Evolutionary conservation across 1,140 invertebrate species (phyloP), one percentile per base, ranked within the genome.

Genomic region (Sminthurinus signatus): DNA sequence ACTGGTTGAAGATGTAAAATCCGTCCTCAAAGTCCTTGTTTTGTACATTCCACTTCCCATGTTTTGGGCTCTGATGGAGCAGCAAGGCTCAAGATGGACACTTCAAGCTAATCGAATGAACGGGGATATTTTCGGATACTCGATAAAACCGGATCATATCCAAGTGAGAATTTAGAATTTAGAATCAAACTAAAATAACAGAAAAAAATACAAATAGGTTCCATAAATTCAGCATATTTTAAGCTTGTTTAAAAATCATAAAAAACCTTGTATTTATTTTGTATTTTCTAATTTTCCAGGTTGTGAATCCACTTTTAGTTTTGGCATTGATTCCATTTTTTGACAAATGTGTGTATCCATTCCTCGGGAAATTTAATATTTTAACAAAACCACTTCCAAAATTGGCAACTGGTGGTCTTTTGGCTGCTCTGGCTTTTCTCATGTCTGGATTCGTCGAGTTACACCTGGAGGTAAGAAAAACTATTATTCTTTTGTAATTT

Each of bases 61-160:
- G 2, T 96, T 93, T 75, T 96, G 93, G 93, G 85, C 92, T 0
- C 77, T 97, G 0, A 86, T 86, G 72, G 88, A 91, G 75, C 89
- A 91, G 75, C 85, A 90, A 80, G 54, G 54, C 19, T 96, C 93
- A 0, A 82, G 88, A 52, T 98, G 95, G 95, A 95, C 92, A 0
- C 84, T 96, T 60, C 94, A 98, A 82, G 94, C 93, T 10, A 85
- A 85, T 0, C 81, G 86, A 68, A 93, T 98, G 90, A 80, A 93
- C 74, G 91, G 94, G 19, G 74, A 96, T 3, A 81, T 84, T 0
- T 81, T 80, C 31, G 32, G 31, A 60, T 81, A 81, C 23, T 78
- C 80, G 0, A 78, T 96, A 12, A 84, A 91, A 67, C 88, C 93
- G 0, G 93, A 96, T 77, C 93, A 96, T 76, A 86, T 95, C 81